Evolutionary conservation across 2,113 vertebrate genomes (phyloP), one percentile per base, ranked within the genome.

Genomic region (Gallinago paraguaiae): DNA sequence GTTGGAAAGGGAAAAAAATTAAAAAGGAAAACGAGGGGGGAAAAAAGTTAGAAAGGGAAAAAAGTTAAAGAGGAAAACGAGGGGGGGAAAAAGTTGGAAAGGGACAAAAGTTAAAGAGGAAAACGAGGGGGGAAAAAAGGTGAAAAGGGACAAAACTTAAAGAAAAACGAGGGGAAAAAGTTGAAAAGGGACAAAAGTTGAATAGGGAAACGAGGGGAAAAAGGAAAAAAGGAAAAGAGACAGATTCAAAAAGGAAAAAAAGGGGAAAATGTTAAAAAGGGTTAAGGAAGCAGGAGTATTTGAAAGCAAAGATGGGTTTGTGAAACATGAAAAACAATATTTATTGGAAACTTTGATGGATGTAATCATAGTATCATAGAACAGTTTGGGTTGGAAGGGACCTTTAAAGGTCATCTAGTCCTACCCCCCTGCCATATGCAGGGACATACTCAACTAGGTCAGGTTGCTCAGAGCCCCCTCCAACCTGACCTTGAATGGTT

Each of bases 401-500:
- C 6, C 13, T 64, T 56, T 31, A 23, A 23, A 43, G 16, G 7
- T 17, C 35, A 22, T 33, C n/a, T 20, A 30, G 41, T 28, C 7
- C 39, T 60, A 9, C 3, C 17, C 6, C 6, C 3, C 13, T 56
- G 60, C 25, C 2, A 1, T 2, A 1, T 1, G 35, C 53, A 68
- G 43, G 48, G 37, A 35, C 24, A 35, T 6, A 54, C 30, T 14
- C 3, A 12, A 45, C 39, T 28, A 12, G 5, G 41, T 6, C 25
- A 57, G 25, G 43, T 33, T 50, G 50, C 14, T 57, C 31, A 31
- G 17, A 57, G 19, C 20, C 25, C n/a, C 0, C 0, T 41, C n/a
- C 50, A 37, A 1, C 17, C 43, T 45, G 61, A 1, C 24, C 27
- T 51, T 12, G 56, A 51, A 17, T 7, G 4, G 27, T 41, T 39